phyloP scores from a whole-genome alignment of 1,140 invertebrate genomes.

The Drosophila mauritiana region DNA sequence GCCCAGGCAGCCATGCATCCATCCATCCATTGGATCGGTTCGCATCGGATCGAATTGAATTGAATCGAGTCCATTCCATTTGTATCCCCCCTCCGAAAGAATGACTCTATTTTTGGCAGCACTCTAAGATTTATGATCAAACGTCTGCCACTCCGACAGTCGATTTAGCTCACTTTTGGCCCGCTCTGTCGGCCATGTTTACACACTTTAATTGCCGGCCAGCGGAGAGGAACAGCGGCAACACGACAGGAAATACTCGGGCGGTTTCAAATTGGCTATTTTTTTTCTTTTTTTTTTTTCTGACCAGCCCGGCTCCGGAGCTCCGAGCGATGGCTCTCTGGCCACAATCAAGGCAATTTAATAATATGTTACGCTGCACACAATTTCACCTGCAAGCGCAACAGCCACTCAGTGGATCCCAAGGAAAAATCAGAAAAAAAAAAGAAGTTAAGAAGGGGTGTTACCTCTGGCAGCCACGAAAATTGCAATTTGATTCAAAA shows the following conservation, averaged over 20 bases:
- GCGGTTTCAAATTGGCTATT: constrained; percentile 67
- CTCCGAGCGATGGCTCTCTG: constrained; percentile 50
- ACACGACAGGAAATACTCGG: constrained; percentile 73
- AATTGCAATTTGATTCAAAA: constrained; percentile 46
- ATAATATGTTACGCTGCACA: constrained; percentile 79
- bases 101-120: constrained; percentile 73
- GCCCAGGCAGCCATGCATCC: constrained; percentile 23
- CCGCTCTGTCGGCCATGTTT: constrained; percentile 72
- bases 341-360: constrained; percentile 79
- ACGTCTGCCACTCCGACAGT: constrained; percentile 57
- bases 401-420: constrained; percentile 10
- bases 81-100: constrained; percentile 19
- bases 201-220: constrained; percentile 74
- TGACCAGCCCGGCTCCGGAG: constrained; percentile 6
- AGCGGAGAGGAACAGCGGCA: constrained; percentile 32
- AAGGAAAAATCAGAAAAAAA: neutral
- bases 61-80: constrained; percentile 43
- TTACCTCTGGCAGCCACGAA: constrained; percentile 25
- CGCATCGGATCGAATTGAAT: constrained; percentile 38
- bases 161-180: constrained; percentile 41
- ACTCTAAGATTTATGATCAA: constrained; percentile 70
- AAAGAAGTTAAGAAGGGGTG: constrained; percentile 5
- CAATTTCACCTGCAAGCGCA: constrained; percentile 75
- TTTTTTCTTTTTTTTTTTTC: constrained; percentile 31
- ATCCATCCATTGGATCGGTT: constrained; percentile 20